Percentiles rank a stretch among this genome's conserved stretches.
phyloP scores from a whole-genome alignment of 37 sponge, comb jelly and placozoan genomes.

The Amphimedon queenslandica region DNA sequence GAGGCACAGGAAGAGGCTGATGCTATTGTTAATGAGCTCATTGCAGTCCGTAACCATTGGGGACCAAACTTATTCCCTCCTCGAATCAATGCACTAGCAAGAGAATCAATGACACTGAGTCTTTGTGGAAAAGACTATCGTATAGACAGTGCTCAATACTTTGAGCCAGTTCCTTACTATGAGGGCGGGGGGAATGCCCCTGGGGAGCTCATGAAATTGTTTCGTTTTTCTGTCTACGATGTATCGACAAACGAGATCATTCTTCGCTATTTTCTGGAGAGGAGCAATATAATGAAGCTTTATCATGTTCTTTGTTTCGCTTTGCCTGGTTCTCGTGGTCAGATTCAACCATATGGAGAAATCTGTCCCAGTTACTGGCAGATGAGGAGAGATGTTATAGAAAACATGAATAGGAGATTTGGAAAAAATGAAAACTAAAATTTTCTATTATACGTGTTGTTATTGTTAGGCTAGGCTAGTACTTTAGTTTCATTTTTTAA shows the following conservation, averaged over 20 bases:
- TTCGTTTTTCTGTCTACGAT: conserved; percentile 62
- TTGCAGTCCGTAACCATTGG: conserved; percentile 54
- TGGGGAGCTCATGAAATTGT: conserved; percentile 62
- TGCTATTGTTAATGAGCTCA: conserved; percentile 44
- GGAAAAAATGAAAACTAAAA: too few species aligned
- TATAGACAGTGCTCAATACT: conserved; percentile 73
- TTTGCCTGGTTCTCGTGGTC: conserved; percentile 34
- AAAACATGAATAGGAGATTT: conserved; percentile 35
- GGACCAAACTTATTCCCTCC: conserved; percentile 44
- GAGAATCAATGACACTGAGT: conserved; percentile 41
- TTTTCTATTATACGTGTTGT: too few species aligned
- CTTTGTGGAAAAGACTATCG: conserved; percentile 32
- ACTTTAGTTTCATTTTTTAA: too few species aligned
- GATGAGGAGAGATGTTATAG: conserved; percentile 31
- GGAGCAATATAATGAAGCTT: conserved; percentile 47
- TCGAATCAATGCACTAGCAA: conserved; percentile 52
- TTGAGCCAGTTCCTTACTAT: conserved; percentile 68
- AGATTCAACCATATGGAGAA: conserved; percentile 50
- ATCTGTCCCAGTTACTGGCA: conserved; percentile 57
- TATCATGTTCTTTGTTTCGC: conserved; percentile 59
- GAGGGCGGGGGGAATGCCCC: conserved; percentile 4
- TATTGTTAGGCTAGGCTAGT: too few species aligned
- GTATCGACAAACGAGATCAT: conserved; percentile 42
- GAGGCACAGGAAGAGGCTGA: conserved; percentile 47
- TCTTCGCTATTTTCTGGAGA: conserved; percentile 52